These are phyloP conservation scores for Lasioglossum pauxillum DNA, from an alignment of 2,888 invertebrate genomes.

Conservation along the genomic window DNA sequence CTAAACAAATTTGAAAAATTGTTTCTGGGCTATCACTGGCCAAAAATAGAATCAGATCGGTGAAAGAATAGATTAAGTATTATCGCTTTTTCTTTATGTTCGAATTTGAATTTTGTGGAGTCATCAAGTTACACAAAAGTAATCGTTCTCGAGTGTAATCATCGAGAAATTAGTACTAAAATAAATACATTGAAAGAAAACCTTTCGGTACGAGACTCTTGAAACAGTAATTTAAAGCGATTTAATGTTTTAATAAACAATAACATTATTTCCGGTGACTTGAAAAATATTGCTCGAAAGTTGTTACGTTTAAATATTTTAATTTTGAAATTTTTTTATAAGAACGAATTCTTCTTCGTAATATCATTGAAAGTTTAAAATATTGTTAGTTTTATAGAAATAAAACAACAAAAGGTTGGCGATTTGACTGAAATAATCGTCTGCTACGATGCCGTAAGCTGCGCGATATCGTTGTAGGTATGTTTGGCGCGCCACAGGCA, in stretches of 20 bases:
- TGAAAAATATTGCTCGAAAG: neutral
- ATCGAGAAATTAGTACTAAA: neutral
- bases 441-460: slow-evolving; percentile 5
- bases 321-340: neutral
- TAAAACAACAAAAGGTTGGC: neutral
- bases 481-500: slow-evolving; percentile 49
- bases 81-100: neutral
- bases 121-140: neutral
- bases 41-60: neutral
- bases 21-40: neutral
- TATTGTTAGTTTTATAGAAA: neutral
- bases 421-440: neutral
- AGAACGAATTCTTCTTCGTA: neutral
- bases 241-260: neutral
- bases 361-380: neutral
- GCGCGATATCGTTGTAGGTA: slow-evolving; percentile 10
- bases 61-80: neutral
- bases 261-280: neutral
- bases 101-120: neutral
- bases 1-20: neutral
- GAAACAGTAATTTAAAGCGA: neutral
- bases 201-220: neutral
- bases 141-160: neutral
- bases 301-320: neutral
- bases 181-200: neutral